Conservation (phyloP, 2,113 vertebrate species). For the Galemys pyrenaicus region DNA sequence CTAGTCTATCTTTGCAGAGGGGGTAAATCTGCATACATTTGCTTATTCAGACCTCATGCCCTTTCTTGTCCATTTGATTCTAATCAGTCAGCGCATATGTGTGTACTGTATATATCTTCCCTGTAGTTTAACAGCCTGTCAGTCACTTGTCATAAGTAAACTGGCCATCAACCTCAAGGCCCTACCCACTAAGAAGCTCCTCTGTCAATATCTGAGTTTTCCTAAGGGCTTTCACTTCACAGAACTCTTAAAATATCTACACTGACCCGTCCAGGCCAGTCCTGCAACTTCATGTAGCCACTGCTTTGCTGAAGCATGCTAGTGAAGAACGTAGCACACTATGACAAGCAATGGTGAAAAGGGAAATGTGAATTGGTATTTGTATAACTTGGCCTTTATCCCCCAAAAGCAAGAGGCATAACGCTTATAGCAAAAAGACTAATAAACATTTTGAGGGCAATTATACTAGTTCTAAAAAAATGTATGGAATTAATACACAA, state of each 20-base stretch:
- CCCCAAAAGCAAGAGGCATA: not conserved
- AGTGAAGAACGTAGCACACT: not conserved
- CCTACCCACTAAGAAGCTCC: constrained; percentile 34
- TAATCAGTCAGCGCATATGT: constrained; percentile 73
- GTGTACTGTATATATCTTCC: constrained; percentile 63
- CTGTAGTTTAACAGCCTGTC: constrained; percentile 70
- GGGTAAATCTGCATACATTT: constrained; percentile 44
- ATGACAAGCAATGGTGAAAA: not conserved
- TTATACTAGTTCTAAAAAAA: not conserved
- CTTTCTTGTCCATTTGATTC: constrained; percentile 70
- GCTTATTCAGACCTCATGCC: constrained; percentile 65
- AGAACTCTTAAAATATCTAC: constrained; percentile 35
- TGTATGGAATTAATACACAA: not conserved
- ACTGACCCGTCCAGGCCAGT: not conserved
- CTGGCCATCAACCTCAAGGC: constrained; percentile 63
- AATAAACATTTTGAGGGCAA: not conserved
- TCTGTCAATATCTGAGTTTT: constrained; percentile 63
- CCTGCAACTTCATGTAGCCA: not conserved
- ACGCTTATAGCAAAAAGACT: not conserved
- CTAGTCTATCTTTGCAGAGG: constrained; percentile 36
- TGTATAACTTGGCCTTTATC: not conserved
- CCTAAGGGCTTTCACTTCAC: not conserved
- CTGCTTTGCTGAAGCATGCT: not conserved
- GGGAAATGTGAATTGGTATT: not conserved
- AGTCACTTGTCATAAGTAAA: constrained; percentile 76